Conservation (phyloP, 2,888 invertebrate species). For the Drosophila diplacantha region DNA sequence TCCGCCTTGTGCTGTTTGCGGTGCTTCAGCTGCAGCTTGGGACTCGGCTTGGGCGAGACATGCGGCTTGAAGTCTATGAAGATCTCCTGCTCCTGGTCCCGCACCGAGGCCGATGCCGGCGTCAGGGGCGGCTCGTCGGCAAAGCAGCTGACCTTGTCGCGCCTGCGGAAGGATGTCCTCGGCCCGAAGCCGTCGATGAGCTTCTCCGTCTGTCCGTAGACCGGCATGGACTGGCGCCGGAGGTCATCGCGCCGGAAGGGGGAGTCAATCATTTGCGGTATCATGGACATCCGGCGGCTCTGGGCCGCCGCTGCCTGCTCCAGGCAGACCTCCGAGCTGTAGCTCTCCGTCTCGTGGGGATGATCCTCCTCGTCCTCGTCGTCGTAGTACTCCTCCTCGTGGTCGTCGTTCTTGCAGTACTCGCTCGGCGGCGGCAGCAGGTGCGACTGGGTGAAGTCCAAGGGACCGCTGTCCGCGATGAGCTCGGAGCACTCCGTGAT, state of each 20-base stretch:
- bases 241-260: slow-evolving; percentile 72
- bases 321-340: slow-evolving; percentile 59
- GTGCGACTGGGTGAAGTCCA: slow-evolving; percentile 70
- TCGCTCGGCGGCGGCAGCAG: slow-evolving; percentile 66
- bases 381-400: slow-evolving; percentile 60
- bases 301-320: slow-evolving; percentile 36
- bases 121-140: slow-evolving; percentile 30
- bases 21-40: slow-evolving; percentile 79
- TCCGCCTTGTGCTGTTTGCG: slow-evolving; percentile 84
- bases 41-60: slow-evolving; percentile 82
- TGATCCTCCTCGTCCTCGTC: slow-evolving; percentile 64
- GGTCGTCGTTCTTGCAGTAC: slow-evolving; percentile 64
- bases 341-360: slow-evolving; percentile 63
- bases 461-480: slow-evolving; percentile 62
- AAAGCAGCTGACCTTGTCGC: slow-evolving; percentile 60
- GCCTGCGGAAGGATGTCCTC: slow-evolving; percentile 63
- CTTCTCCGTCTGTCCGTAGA: slow-evolving; percentile 72
- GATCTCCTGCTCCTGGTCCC: slow-evolving; percentile 85
- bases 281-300: slow-evolving; percentile 70
- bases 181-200: slow-evolving; percentile 68
- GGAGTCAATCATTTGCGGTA: slow-evolving; percentile 54
- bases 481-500: slow-evolving; percentile 77
- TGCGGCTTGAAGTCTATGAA: slow-evolving; percentile 92
- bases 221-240: slow-evolving; percentile 73
- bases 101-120: no score